phyloP scores from a whole-genome alignment of 2,113 vertebrate species.

The Quiscalus mexicanus region DNA sequence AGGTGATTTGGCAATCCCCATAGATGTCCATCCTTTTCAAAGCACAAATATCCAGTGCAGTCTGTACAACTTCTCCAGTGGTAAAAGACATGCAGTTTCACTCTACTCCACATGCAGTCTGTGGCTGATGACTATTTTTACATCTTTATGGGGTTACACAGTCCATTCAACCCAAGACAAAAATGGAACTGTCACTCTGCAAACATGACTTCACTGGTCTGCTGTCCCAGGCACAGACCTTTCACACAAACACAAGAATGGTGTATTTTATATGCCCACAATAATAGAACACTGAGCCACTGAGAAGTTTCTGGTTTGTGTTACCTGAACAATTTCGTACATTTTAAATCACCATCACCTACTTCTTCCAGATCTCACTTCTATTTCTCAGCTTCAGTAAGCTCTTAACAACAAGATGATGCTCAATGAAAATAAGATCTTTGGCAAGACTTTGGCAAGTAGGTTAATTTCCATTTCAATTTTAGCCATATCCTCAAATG shows the following conservation, averaged over 20 bases:
- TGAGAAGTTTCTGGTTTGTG: not conserved
- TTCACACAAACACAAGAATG: not conserved
- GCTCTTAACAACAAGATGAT: not conserved
- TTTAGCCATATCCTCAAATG: not conserved
- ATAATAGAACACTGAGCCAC: not conserved
- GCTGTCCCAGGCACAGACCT: not conserved
- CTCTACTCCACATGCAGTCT: not conserved
- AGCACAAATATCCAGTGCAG: rapidly evolving
- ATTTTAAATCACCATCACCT: not conserved
- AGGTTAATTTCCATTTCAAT: not conserved
- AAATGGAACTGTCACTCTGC: not conserved
- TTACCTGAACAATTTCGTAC: not conserved
- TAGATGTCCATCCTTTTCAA: not conserved
- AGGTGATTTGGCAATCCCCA: not conserved
- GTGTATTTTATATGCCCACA: not conserved
- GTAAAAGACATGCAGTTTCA: not conserved
- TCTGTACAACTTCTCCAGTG: not conserved
- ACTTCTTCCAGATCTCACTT: not conserved
- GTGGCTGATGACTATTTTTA: not conserved
- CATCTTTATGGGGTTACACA: not conserved
- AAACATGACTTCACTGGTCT: not conserved
- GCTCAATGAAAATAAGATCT: not conserved
- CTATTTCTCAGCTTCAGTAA: not conserved
- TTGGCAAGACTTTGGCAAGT: not conserved
- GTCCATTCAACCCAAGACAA: not conserved